Evolutionary conservation across 2,888 invertebrate species (phyloP), one percentile per base, ranked within the genome.

Genomic region (Galeopsomyia nigrocyanea): DNA sequence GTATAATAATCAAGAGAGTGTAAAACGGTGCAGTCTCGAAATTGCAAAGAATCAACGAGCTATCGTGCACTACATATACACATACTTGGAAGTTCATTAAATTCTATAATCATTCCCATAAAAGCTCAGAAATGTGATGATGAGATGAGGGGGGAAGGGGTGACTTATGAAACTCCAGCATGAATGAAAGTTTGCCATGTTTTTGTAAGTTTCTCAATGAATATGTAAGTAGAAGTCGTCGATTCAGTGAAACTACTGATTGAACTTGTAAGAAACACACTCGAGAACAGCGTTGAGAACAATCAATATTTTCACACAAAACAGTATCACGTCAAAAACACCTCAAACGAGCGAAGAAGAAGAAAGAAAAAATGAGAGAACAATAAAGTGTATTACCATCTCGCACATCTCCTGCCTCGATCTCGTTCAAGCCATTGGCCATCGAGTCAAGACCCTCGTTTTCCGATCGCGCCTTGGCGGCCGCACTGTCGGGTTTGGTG

Each of bases 331-430:
- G 22, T 22, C 10, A 21, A 21, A 21, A 21, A 22, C 56, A 14
- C 9, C 56, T 56, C 22, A 17, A 39, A 39, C 39, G 26, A 26
- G 26, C 26, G 26, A 26, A 26, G 26, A 26, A 26, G 26, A 26
- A 2, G 26, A 26, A 26, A 26, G 26, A 39, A 3, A 39, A 10
- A 39, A 31, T 31, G 13, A 39, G 7, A 10, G 1, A 10, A 39
- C 39, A 39, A 10, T 39, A 3, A 39, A 39, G 39, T 13, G 10
- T 10, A 68, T 74, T 89, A 96, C 96, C 96, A 87, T 96, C 96
- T 87, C 95, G 90, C 77, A 97, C 90, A 87, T 97, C 96, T 10
- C 96, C 96, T 46, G 97, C 97, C 88, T 97, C 96, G 77, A 98
- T 96, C 88, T 97, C 97, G 53, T 93, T 94, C 66, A 95, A 90